These are phyloP conservation scores for Oscheius sp. DNA, from an alignment of 2,888 invertebrate species.

Conservation along the genomic window DNA sequence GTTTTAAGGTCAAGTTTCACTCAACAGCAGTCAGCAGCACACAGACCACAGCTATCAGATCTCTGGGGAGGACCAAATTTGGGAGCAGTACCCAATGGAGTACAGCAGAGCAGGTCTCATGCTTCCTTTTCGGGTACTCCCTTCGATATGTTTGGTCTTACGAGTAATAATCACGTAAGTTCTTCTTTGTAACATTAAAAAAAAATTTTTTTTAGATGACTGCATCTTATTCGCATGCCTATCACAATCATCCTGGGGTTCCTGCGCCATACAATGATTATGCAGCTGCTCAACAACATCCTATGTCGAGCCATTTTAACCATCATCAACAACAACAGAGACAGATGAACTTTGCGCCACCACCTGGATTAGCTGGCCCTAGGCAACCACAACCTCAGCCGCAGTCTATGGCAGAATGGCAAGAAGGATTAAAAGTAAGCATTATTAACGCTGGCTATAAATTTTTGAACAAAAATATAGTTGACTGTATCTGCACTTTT, in stretches of 20 bases:
- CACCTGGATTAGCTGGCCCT: slow-evolving; percentile 35
- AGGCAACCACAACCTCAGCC: slow-evolving; percentile 11
- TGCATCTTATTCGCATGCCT: slow-evolving; percentile 2
- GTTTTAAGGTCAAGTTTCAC: neutral
- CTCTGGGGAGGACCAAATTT: slow-evolving; percentile 4
- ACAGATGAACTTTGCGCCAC: slow-evolving; percentile 24
- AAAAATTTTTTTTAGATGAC: slow-evolving; percentile 14
- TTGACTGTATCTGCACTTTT: no score
- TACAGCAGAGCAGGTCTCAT: slow-evolving; percentile 20
- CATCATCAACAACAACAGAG: slow-evolving; percentile 13
- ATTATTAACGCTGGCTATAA: no score
- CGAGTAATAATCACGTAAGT: neutral
- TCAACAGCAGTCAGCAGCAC: neutral
- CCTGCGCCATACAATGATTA: slow-evolving; percentile 8
- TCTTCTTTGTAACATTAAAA: neutral
- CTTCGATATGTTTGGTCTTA: slow-evolving; percentile 23
- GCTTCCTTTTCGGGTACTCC: neutral
- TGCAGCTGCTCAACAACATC: no score
- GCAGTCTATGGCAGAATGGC: slow-evolving; percentile 46
- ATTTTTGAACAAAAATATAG: no score
- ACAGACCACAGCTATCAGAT: slow-evolving; percentile 11
- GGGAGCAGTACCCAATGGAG: neutral
- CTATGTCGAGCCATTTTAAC: no score
- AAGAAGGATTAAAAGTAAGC: slow-evolving; percentile 43
- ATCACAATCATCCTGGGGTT: neutral